Base-by-base conservation (phyloP, 1,140 invertebrate genomes). In the Drosophila lowei region DNA sequence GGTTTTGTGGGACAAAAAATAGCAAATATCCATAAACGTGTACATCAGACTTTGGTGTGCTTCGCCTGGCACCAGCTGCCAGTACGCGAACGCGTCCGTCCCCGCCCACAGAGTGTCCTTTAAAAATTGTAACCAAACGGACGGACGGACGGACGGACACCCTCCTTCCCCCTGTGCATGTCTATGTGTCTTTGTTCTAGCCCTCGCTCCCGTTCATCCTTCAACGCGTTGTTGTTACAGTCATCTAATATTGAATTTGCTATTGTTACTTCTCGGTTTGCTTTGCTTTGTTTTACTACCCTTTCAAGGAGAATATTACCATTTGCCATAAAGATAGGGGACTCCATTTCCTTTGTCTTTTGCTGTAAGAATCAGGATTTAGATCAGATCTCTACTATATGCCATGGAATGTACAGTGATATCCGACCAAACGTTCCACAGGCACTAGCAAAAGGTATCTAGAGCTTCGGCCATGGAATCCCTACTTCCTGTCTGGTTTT, bases 211-310 rank as follows among this genome's bases (percentile, higher is more conserved):
- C 23, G 5, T 25, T 25, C 48, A 62, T 68, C 68, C 79, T 84
- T 72, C 61, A 68, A 68, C 63, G 66, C 76, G 62, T 68, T 84
- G 79, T 79, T 84, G 76, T 84, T 79, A 77, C 68, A 63, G 76
- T 67, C 80, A 77, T 85, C 76, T 85, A 79, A 85, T 84, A 84
- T 84, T 84, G 80, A 77, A 84, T 84, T 84, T 84, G 80, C 77
- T 85, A 85, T 85, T 84, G 80, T 79, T 79, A 79, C 77, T 73
- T 79, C 66, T 68, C 72, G 34, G 46, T 59, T 43, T 57, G 34
- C 15, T 73, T 62, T 43, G 60, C 63, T 73, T 70, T 63, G 58
- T 65, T 59, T 47, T 54, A 2, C 8, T 57, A 60, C 61, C 16
- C 54, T 28, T 8, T 4, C n/a, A 28, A 3, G 23, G 25, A 28